Evolutionary conservation across 1,140 invertebrate genomes (phyloP).

Genomic region (Dendroctonus valens): DNA sequence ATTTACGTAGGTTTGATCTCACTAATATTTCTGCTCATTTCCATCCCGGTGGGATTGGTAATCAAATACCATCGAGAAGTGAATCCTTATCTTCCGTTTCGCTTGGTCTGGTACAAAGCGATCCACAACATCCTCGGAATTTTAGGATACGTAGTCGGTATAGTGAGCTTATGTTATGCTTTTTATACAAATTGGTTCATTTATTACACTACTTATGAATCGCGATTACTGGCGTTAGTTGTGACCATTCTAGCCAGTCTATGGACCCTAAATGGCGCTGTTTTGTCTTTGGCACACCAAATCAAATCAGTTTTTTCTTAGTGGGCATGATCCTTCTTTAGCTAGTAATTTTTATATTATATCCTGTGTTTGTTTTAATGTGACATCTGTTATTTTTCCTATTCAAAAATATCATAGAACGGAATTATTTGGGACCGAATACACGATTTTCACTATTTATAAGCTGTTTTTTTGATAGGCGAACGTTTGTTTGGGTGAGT

Average conservation of each 20-base stretch:
- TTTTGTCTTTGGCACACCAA: slow-evolving; percentile 36
- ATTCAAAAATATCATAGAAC: too few species aligned
- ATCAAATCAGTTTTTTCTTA: slow-evolving; percentile 29
- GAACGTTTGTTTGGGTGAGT: too few species aligned
- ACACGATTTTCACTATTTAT: too few species aligned
- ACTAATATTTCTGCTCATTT: slow-evolving; percentile 37
- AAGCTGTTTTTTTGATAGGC: too few species aligned
- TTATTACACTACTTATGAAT: slow-evolving; percentile 36
- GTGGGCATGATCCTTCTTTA: too few species aligned
- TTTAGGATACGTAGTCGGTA: slow-evolving; percentile 38
- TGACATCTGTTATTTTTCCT: too few species aligned
- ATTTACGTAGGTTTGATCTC: slow-evolving; percentile 37
- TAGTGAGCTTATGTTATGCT: slow-evolving; percentile 38
- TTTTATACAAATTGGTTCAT: slow-evolving; percentile 42
- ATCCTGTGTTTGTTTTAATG: too few species aligned
- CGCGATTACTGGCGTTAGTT: slow-evolving; percentile 36
- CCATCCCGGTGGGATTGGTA: slow-evolving; percentile 31
- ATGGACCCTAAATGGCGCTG: slow-evolving; percentile 39
- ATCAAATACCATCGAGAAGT: slow-evolving; percentile 34
- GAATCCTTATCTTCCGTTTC: slow-evolving; percentile 9
- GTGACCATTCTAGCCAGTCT: slow-evolving; percentile 31
- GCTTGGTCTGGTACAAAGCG: slow-evolving; percentile 31
- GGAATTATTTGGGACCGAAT: too few species aligned
- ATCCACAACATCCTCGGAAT: slow-evolving; percentile 38
- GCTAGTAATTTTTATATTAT: too few species aligned